Conservation (phyloP, 2,888 invertebrate genomes). For the Drosophila birchii region DNA sequence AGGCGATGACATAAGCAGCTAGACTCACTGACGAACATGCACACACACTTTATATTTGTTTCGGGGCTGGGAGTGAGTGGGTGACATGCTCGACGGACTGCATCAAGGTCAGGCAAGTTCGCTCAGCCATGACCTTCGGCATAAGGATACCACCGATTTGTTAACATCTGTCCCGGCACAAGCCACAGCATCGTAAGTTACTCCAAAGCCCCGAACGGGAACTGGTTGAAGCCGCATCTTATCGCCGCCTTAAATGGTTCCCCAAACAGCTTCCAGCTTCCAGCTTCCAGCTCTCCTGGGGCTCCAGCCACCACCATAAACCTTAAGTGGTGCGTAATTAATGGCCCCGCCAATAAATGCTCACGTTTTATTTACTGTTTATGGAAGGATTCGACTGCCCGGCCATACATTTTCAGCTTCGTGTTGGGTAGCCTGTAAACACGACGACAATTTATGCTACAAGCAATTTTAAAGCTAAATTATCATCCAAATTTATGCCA, state of each 20-base stretch:
- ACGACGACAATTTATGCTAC: constrained; percentile 71
- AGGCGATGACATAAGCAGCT: constrained; percentile 47
- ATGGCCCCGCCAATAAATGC: constrained; percentile 67
- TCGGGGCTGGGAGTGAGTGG: constrained; percentile 23
- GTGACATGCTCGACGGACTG: constrained; percentile 59
- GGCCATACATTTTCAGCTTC: constrained; percentile 20
- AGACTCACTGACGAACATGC: constrained; percentile 5
- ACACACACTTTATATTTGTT: constrained; percentile 6
- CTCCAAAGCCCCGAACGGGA: constrained; percentile 19
- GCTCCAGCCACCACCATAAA: constrained; percentile 11
- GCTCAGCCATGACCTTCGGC: constrained; percentile 30
- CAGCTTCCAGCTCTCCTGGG: constrained; percentile 29
- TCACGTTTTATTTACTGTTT: constrained; percentile 72
- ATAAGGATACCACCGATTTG: constrained; percentile 34
- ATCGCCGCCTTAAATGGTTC: constrained; percentile 51
- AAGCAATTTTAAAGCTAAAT: constrained; percentile 51
- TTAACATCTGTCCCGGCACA: constrained; percentile 50
- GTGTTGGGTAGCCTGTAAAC: constrained; percentile 60
- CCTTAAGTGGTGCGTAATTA: constrained; percentile 72
- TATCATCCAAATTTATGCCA: constrained; percentile 49
- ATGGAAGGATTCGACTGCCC: constrained; percentile 55
- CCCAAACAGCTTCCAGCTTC: constrained; percentile 47
- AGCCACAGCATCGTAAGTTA: constrained; percentile 40
- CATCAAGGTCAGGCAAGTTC: constrained; percentile 27
- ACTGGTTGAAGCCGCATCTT: constrained; percentile 56